Percentiles rank a stretch among this genome's conserved stretches.
These are phyloP conservation scores for Diorhabda elongata DNA, from an alignment of 1,140 invertebrate species.

Conservation along the genomic window DNA sequence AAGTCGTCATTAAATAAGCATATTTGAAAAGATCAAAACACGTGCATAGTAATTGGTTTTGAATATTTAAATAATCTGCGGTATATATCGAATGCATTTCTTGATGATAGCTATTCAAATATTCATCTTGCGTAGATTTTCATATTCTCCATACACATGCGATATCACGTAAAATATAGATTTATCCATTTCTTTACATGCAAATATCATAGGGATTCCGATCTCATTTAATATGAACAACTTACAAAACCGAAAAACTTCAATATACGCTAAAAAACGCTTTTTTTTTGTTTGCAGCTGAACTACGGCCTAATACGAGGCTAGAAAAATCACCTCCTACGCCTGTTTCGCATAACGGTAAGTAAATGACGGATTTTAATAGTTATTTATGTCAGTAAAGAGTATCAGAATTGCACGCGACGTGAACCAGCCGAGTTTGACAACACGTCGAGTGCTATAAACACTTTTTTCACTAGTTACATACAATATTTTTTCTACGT, in stretches of 20 bases:
- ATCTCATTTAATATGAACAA: slow-evolving; percentile 7
- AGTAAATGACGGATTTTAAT: slow-evolving; percentile 10
- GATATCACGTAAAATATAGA: slow-evolving; percentile 31
- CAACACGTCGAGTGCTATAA: too few relatives aligned
- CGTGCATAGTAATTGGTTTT: slow-evolving; percentile 22
- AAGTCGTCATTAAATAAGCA: background rate
- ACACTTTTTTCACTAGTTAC: too few relatives aligned
- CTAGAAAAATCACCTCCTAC: slow-evolving; percentile 45
- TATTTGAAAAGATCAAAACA: slow-evolving; percentile 9
- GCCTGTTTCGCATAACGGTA: slow-evolving; percentile 45
- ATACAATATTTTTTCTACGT: too few relatives aligned
- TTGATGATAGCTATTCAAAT: slow-evolving; percentile 28
- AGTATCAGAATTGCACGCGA: too few relatives aligned
- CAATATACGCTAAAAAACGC: background rate
- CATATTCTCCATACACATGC: slow-evolving; percentile 24
- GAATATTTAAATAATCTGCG: slow-evolving; percentile 26
- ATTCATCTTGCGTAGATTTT: slow-evolving; percentile 27
- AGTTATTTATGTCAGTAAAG: too few relatives aligned
- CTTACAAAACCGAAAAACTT: background rate
- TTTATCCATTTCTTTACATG: slow-evolving; percentile 24
- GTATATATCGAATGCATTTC: slow-evolving; percentile 25
- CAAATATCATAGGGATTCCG: slow-evolving; percentile 22
- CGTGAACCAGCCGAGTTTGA: too few relatives aligned
- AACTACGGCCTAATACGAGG: slow-evolving; percentile 38
- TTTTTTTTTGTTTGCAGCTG: slow-evolving; percentile 38